phyloP scores from a whole-genome alignment of 2,113 vertebrate species.

The Sapayoa aenigma region DNA sequence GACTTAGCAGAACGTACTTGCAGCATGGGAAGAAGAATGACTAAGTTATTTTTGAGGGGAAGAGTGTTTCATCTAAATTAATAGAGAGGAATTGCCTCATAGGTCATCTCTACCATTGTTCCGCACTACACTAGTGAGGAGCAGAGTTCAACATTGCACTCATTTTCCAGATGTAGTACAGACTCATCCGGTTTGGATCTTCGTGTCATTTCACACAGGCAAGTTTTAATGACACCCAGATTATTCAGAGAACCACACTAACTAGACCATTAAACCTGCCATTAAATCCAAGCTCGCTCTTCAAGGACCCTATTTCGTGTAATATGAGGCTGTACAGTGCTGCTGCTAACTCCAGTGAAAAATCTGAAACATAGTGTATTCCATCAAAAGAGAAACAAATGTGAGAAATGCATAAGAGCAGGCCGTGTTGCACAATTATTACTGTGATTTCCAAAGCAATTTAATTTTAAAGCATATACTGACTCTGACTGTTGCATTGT shows the following conservation, averaged over 20 bases:
- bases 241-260: background rate
- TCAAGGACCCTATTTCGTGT: background rate
- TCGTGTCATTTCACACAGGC: background rate
- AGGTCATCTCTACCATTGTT: background rate
- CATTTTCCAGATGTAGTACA: background rate
- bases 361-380: background rate
- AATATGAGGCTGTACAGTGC: background rate
- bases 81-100: slow-evolving; percentile 26
- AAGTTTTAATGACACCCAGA: background rate
- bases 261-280: background rate
- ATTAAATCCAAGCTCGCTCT: background rate
- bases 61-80: slow-evolving; percentile 28
- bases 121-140: background rate
- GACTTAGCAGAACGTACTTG: background rate
- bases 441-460: background rate
- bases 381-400: background rate
- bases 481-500: background rate
- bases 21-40: background rate
- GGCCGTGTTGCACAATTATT: background rate
- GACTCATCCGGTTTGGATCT: background rate
- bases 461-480: background rate
- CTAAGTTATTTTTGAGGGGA: background rate
- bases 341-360: background rate
- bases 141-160: background rate
- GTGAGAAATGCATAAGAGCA: rapidly evolving